A percentile compares a stretch with the other conserved stretches of the same genome.
Conservation (phyloP, 2,113 vertebrate genomes). For the Pterophyllum scalare region DNA sequence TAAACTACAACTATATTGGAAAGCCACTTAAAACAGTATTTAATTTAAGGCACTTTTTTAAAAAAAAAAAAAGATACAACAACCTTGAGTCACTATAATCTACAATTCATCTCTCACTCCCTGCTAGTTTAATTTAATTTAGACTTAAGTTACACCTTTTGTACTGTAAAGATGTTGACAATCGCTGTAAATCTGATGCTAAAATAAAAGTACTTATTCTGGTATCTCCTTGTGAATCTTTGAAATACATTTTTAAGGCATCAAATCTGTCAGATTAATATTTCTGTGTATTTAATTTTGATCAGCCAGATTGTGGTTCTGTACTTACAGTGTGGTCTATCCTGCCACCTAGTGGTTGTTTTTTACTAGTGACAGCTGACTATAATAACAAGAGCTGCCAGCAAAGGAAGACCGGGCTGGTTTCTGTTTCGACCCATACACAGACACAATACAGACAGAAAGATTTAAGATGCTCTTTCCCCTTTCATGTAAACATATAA, state of each 20-base stretch:
- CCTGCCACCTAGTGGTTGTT: constrained; percentile 70
- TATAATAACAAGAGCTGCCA: neutral
- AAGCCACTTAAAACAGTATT: constrained; percentile 82
- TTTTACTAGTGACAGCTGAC: constrained; percentile 30
- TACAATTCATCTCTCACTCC: constrained; percentile 83
- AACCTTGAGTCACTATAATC: constrained; percentile 62
- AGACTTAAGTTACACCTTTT: constrained; percentile 72
- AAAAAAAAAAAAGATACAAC: neutral
- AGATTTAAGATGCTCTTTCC: neutral
- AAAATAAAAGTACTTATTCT: constrained; percentile 86
- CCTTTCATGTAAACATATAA: neutral
- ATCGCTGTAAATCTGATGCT: constrained; percentile 88
- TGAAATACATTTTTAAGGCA: neutral
- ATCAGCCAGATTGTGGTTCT: neutral
- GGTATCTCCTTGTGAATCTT: constrained; percentile 31
- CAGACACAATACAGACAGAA: neutral
- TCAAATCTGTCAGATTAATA: neutral
- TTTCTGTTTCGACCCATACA: neutral
- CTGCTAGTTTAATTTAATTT: constrained; percentile 79
- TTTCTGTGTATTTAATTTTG: neutral
- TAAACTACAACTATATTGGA: constrained; percentile 77
- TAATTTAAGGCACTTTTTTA: constrained; percentile 64
- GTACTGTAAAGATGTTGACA: constrained; percentile 93
- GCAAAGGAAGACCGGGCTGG: neutral
- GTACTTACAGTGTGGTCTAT: constrained; percentile 38